Evolutionary conservation across 1,140 invertebrate genomes (phyloP), one percentile per base, ranked within the genome.

Genomic region (Zaprionus ornatus): DNA sequence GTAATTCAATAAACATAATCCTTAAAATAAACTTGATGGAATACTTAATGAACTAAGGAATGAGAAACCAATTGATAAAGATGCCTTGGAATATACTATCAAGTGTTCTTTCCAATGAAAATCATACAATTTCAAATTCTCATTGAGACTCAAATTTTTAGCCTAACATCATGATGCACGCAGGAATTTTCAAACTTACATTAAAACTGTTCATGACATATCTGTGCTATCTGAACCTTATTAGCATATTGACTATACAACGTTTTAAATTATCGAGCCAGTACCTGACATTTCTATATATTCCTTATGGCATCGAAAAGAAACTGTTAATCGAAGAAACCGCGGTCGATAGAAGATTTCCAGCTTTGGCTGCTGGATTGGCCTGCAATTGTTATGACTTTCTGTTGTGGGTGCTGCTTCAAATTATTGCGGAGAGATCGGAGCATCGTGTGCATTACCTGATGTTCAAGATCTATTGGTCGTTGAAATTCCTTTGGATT

Each of bases 1-100:
- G 21, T 55, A 81, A 55, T 57, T 45, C 23, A 64, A 61, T 67
- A 60, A 40, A 50, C 10, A 19, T 19, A 50, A 50, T 23, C 1
- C 45, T 50, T 23, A 9, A 48, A 1, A 4, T 23, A 50, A 50
- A 12, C 6, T 48, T 48, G 19, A 6, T 17, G 40, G 6, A 42
- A 1, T 37, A 15, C n/a, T 45, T 17, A 45, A 45, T 45, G n/a
- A 10, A 12, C 45, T 21, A 12, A 3, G 9, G 29, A 48, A 21
- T 48, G 6, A 12, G 15, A 48, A 48, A 48, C 45, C 5, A 21
- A 21, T 15, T 12, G 1, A 48, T 9, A 19, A 10, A 21, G 17
- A 23, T 13, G 9, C 1, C 19, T 21, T 50, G 3, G n/a, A 7
- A 5, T 23, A 50, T 50, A 50, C 19, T 23, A 4, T 50, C 45